Base-by-base conservation (phyloP, 92 coral and sea anemone species). In the Porites rus region DNA sequence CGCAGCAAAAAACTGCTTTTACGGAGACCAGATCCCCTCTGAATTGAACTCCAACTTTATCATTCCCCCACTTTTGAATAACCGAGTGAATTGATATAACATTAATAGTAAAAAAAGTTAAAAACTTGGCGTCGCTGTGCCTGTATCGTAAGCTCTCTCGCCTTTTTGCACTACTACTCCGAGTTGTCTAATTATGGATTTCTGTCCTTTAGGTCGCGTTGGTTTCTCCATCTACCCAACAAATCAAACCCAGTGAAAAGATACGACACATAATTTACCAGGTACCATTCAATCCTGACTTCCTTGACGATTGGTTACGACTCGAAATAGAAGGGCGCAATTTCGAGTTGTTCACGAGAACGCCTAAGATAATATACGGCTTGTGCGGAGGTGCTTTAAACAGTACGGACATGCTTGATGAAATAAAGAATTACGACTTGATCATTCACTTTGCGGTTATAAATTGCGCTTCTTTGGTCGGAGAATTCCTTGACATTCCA, bases 181-280 rank as follows among this genome's bases (percentile, higher is more conserved):
- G 0, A 6, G 14, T 56, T 10, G 16, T 10, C 61, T 56, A 10
- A 56, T 14, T 8, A 0, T 56, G 14, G 1, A 56, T 56, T 8
- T 56, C 16, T 56, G 61, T 10, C 4, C 13, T 8, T 18, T 16
- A 56, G 93, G 87, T 90, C 46, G 52, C 83, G 10, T 20, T 90
- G 13, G 59, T 90, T 2, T 90, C 79, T 22, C 69, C 85, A 62
- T 67, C 90, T 8, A 59, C 31, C 20, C 87, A 90, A 21, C 72
- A 62, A 46, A 65, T 90, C 71, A 76, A 86, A 76, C 76, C 69
- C n/a, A 20, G 85, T 4, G 73, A 87, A 31, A 76, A 65, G 2
- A 25, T 91, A 10, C 76, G 38, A 16, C 91, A 91, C 83, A 84
- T 59, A 19, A 63, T 88, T 69, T 91, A 87, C 86, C 65, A 91